A percentile compares a stretch with the other conserved stretches of the same genome.
Conservation (phyloP, 2,113 vertebrate species). For the Embiotoca jacksoni region DNA sequence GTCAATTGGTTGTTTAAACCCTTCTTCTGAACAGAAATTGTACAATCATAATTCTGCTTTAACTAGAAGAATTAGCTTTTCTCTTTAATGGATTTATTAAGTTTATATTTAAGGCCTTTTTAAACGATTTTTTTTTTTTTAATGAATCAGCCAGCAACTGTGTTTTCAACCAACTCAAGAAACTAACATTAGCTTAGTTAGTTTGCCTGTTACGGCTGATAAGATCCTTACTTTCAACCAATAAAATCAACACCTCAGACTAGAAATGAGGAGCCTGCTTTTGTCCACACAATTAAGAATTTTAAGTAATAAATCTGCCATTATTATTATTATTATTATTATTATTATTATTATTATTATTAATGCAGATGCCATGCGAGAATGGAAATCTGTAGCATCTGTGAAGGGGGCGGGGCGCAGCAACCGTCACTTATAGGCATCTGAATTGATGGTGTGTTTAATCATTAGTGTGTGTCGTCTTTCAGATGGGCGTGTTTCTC, state of each 20-base stretch:
- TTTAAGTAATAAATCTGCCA: neutral
- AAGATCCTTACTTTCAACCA: no score
- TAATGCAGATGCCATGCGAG: neutral
- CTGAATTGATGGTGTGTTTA: neutral
- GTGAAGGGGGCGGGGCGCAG: neutral
- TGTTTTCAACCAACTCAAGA: no score
- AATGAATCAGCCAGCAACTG: no score
- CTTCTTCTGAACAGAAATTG: neutral
- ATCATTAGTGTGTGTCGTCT: neutral
- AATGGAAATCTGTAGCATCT: neutral
- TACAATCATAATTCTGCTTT: neutral
- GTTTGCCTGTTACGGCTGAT: no score
- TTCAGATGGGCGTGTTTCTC: constrained; percentile 94
- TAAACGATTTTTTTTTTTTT: neutral
- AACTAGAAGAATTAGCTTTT: no score
- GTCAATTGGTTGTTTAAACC: neutral
- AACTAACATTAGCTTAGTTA: no score
- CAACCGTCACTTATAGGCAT: neutral
- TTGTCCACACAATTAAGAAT: neutral
- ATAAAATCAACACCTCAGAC: no score
- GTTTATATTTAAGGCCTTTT: neutral
- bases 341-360: no score
- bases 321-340: no score
- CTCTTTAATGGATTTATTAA: neutral
- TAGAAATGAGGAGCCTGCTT: no score